phyloP scores from a whole-genome alignment of 35 echinoderm and acorn worm genomes.

The Heliocidaris tuberculata region DNA sequence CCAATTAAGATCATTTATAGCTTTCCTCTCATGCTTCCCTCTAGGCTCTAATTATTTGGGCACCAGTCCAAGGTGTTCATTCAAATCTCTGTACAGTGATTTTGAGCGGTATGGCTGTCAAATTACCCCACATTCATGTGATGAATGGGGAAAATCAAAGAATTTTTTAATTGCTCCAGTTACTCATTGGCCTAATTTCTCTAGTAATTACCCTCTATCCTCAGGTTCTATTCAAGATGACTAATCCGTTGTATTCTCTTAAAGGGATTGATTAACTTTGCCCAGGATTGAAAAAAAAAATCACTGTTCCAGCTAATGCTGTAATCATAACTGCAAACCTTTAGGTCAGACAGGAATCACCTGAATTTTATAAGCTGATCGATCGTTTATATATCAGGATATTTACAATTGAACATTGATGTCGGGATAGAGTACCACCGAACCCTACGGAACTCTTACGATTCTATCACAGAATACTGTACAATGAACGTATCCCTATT shows the following conservation, averaged over 20 bases:
- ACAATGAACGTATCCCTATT: too few species aligned
- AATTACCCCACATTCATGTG: background rate
- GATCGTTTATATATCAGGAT: too few species aligned
- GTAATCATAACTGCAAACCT: too few species aligned
- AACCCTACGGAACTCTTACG: too few species aligned
- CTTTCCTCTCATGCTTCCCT: background rate
- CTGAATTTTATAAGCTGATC: too few species aligned
- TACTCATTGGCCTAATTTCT: background rate
- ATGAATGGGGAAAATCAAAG: background rate
- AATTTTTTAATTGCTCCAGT: background rate
- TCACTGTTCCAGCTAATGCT: too few species aligned
- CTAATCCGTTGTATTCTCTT: background rate
- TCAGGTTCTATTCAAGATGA: background rate
- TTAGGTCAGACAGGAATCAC: too few species aligned
- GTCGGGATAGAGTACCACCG: too few species aligned
- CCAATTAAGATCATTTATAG: background rate
- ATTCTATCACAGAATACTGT: too few species aligned
- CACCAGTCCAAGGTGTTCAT: background rate
- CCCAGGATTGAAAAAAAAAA: too few species aligned
- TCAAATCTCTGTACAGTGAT: conserved; percentile 2
- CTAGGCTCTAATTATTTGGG: background rate
- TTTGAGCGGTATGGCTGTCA: background rate
- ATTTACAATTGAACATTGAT: too few species aligned
- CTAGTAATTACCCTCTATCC: background rate
- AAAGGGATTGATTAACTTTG: too few species aligned